Base-by-base conservation (phyloP, 2,888 invertebrate genomes). In the Lasioglossum morio region DNA sequence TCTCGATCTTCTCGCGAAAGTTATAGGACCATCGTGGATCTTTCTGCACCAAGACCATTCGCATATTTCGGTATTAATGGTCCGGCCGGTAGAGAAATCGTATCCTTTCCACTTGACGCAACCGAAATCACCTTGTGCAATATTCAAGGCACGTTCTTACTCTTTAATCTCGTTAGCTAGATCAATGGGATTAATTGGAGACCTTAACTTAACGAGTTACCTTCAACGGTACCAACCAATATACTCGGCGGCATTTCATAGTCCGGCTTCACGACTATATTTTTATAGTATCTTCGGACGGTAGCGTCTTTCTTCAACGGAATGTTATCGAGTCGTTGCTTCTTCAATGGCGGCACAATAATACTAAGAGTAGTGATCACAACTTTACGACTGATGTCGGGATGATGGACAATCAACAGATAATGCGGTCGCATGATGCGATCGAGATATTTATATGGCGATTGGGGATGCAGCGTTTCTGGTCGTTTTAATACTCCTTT, bases 11-110 rank as follows among this genome's bases (percentile, higher is more conserved):
- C 96, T 95, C 4, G 96, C 94, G 34, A 96, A 95, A 0, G 96
- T 95, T 70, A 98, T 94, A 0, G 97, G 97, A 0, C 98, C 98
- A 92, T 98, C 97, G 92, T 98, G 98, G 81, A 97, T 96, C 16
- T 76, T 86, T 79, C 95, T 95, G 86, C 96, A 82, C 95, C 96
- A 92, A 91, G 94, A 78, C 95, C 96, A 94, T 77, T 93, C 94
- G 4, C 95, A 93, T 5, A 90, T 90, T 90, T 98, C 97, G 12
- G 96, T 96, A 90, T 97, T 97, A 0, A 97, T 96, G 0, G 95
- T 93, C 91, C 96, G 96, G 0, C 96, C 97, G 34, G 97, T 96
- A 88, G 96, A 96, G 86, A 97, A 96, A 77, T 97, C 97, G 91
- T 96, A 96, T 23, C 98, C 98, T 91, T 97, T 96, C 97, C 97